A percentile compares a stretch with the other conserved stretches of the same genome.
Evolutionary conservation across 2,113 vertebrate species (phyloP).

Genomic region (Lontra canadensis): DNA sequence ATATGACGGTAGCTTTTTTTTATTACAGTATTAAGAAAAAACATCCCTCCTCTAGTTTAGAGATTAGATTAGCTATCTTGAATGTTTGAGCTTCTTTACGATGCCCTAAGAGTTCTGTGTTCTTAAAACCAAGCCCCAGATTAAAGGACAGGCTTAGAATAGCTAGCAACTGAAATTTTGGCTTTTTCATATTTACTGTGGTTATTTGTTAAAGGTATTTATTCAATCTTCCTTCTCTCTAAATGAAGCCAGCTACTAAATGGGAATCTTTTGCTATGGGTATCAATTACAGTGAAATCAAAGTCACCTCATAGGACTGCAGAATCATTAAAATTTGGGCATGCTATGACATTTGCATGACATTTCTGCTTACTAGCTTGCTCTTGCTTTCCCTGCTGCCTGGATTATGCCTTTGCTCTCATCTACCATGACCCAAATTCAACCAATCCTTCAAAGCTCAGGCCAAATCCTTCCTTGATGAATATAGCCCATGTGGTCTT

Average conservation of each 20-base stretch:
- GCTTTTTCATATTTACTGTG: background rate
- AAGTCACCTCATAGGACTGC: slow-evolving; percentile 52
- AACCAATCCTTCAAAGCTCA: slow-evolving; percentile 58
- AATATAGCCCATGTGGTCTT: background rate
- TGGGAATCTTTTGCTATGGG: slow-evolving; percentile 45
- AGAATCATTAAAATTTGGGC: slow-evolving; percentile 70
- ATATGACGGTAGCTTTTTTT: slow-evolving; percentile 66
- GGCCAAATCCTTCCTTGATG: slow-evolving; percentile 72
- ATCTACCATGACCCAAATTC: slow-evolving; percentile 60
- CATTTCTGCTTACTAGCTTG: slow-evolving; percentile 70
- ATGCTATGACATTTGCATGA: slow-evolving; percentile 74
- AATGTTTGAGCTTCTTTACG: slow-evolving; percentile 67
- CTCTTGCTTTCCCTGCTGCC: slow-evolving; percentile 58
- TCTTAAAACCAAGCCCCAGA: slow-evolving; percentile 69
- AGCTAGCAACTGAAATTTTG: slow-evolving; percentile 12
- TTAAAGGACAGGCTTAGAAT: slow-evolving; percentile 20
- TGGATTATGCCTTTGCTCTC: slow-evolving; percentile 16
- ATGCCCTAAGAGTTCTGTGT: slow-evolving; percentile 72
- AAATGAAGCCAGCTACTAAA: slow-evolving; percentile 43
- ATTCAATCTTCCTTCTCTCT: slow-evolving; percentile 35
- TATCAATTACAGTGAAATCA: slow-evolving; percentile 70
- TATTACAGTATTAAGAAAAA: slow-evolving; percentile 66
- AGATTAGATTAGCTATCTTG: slow-evolving; percentile 77
- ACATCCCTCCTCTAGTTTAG: slow-evolving; percentile 70
- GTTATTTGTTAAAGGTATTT: slow-evolving; percentile 61